Evolutionary conservation across 2,888 invertebrate genomes (phyloP).

Genomic region (Minunthozetes semirufus): DNA sequence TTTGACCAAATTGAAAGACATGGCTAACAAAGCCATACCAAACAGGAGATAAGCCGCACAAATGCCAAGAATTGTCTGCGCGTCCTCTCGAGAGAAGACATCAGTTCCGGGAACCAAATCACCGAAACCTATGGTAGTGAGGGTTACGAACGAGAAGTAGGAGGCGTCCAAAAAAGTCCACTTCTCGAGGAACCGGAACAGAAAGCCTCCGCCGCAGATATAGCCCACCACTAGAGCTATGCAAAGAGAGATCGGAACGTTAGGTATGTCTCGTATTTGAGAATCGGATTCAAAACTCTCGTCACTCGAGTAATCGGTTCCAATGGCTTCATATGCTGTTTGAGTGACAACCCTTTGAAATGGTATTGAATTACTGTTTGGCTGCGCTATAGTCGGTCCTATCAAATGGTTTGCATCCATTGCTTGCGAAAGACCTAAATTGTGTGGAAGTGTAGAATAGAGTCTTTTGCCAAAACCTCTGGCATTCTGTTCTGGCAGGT

Average conservation of each 20-base stretch:
- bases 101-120: conserved; percentile 82
- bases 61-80: conserved; percentile 64
- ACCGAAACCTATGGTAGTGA: conserved; percentile 87
- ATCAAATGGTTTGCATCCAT: neutral
- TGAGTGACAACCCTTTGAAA: conserved; percentile 25
- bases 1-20: conserved; percentile 94
- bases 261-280: conserved; percentile 39
- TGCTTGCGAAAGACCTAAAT: neutral
- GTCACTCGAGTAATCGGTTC: conserved; percentile 44
- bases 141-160: conserved; percentile 87
- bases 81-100: conserved; percentile 51
- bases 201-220: conserved; percentile 76
- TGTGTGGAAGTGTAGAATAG: neutral
- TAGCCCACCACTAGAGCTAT: conserved; percentile 80
- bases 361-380: neutral
- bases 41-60: conserved; percentile 86
- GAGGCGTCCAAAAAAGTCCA: conserved; percentile 81
- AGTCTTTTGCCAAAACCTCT: no score
- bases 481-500: neutral
- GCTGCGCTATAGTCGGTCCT: neutral
- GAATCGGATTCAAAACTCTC: conserved; percentile 46
- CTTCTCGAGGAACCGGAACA: conserved; percentile 75
- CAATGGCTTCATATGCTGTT: neutral
- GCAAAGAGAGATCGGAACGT: conserved; percentile 62
- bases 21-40: conserved; percentile 85